Evolutionary conservation across 2,888 invertebrate genomes (phyloP).

Genomic region (Vesta saturnalis): DNA sequence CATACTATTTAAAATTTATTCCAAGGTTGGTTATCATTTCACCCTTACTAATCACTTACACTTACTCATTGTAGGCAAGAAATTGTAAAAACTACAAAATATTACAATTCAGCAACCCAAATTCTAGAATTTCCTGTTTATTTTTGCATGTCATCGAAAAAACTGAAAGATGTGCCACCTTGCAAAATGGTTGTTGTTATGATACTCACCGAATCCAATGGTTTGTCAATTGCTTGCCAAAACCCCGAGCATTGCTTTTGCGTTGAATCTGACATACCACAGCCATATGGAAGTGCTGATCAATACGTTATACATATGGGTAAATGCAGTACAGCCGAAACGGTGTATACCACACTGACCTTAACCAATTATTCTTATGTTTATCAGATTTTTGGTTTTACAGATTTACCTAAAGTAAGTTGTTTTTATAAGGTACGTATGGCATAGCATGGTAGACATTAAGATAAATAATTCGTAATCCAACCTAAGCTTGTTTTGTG

Average conservation of each 20-base stretch:
- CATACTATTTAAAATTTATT: constrained; percentile 41
- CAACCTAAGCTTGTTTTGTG: too few species aligned
- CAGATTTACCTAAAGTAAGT: constrained; percentile 48
- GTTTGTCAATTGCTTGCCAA: constrained; percentile 33
- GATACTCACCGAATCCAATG: constrained; percentile 42
- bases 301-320: constrained; percentile 46
- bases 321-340: constrained; percentile 45
- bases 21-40: constrained; percentile 36
- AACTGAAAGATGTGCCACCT: constrained; percentile 42
- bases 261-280: too few species aligned
- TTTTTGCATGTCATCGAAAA: constrained; percentile 38
- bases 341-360: constrained; percentile 41
- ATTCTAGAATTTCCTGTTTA: constrained; percentile 45
- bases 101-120: constrained; percentile 35
- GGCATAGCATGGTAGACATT: too few species aligned
- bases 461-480: too few species aligned
- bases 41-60: background rate
- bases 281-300: constrained; percentile 41
- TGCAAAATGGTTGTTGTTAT: constrained; percentile 45
- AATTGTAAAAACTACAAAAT: constrained; percentile 17
- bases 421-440: too few species aligned
- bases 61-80: constrained; percentile 20
- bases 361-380: constrained; percentile 44
- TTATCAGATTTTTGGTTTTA: constrained; percentile 47
- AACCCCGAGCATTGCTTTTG: constrained; percentile 16